Conservation (phyloP, 2,113 vertebrate genomes). For the Phalacrocorax brasilianus region DNA sequence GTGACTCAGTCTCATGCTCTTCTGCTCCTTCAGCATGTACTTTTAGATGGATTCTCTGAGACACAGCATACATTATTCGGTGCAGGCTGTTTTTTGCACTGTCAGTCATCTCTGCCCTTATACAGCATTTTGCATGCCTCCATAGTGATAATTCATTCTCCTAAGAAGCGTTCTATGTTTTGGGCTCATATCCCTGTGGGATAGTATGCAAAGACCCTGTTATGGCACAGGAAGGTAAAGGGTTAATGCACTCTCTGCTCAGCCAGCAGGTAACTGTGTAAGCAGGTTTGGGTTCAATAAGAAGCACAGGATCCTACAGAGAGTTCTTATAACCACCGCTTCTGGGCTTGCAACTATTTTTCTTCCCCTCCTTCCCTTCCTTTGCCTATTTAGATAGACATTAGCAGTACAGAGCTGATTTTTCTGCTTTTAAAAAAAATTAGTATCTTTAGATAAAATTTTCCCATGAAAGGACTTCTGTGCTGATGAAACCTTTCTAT, state of each 20-base stretch:
- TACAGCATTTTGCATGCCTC: not conserved
- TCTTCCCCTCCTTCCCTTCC: not conserved
- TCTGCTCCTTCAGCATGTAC: not conserved
- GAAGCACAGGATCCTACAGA: not conserved
- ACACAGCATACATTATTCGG: fast-evolving
- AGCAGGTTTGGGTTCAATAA: not conserved
- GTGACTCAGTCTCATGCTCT: not conserved
- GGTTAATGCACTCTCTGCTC: not conserved
- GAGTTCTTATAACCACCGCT: not conserved
- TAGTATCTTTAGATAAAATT: not conserved
- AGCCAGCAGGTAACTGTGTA: not conserved
- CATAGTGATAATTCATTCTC: not conserved
- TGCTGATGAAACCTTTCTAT: not conserved
- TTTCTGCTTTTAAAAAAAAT: not conserved
- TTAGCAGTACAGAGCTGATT: not conserved
- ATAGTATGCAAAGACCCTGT: not conserved
- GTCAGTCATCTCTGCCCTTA: not conserved
- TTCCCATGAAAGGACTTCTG: not conserved
- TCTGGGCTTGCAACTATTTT: not conserved
- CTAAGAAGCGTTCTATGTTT: not conserved
- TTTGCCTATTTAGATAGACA: not conserved
- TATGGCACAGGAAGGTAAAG: not conserved
- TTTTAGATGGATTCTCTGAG: not conserved
- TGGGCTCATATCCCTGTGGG: not conserved
- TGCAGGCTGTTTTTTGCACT: fast-evolving